Evolutionary conservation across 2,888 invertebrate species (phyloP).

Genomic region (Tenthredo distinguenda): DNA sequence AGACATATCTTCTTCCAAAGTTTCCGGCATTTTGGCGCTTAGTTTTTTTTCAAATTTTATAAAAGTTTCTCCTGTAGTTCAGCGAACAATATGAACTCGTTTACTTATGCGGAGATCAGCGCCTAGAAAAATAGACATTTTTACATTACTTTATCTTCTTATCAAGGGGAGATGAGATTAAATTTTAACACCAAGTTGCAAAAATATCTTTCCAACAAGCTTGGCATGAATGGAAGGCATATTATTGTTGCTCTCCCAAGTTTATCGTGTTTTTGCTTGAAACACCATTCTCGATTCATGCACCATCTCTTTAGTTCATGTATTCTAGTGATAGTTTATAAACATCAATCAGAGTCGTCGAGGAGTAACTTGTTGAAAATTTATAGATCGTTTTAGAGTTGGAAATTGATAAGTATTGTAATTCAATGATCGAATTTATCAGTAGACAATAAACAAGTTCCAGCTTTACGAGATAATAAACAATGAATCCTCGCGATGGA

Average conservation of each 20-base stretch:
- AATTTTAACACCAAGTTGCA: neutral
- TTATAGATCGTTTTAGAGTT: neutral
- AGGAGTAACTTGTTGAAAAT: too few relatives aligned
- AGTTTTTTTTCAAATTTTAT: neutral
- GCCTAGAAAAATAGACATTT: neutral
- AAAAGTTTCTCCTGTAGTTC: neutral
- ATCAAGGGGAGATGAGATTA: neutral
- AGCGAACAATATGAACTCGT: neutral
- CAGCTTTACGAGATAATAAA: neutral
- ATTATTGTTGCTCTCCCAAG: too few relatives aligned
- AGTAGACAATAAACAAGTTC: neutral
- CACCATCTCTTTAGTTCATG: too few relatives aligned
- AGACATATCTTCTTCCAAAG: constrained; percentile 70
- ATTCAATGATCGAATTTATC: neutral
- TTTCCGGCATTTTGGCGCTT: constrained; percentile 71
- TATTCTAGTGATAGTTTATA: too few relatives aligned
- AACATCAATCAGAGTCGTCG: too few relatives aligned
- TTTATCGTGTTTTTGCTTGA: too few relatives aligned
- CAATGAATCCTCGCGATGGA: neutral
- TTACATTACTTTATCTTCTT: neutral
- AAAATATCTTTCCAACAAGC: neutral
- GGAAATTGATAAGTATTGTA: neutral
- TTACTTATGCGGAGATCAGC: neutral
- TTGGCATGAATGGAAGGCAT: too few relatives aligned
- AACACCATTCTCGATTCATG: too few relatives aligned